These are phyloP conservation scores for Horisme vitalbata DNA, from an alignment of 2,888 invertebrate genomes.

Conservation along the genomic window DNA sequence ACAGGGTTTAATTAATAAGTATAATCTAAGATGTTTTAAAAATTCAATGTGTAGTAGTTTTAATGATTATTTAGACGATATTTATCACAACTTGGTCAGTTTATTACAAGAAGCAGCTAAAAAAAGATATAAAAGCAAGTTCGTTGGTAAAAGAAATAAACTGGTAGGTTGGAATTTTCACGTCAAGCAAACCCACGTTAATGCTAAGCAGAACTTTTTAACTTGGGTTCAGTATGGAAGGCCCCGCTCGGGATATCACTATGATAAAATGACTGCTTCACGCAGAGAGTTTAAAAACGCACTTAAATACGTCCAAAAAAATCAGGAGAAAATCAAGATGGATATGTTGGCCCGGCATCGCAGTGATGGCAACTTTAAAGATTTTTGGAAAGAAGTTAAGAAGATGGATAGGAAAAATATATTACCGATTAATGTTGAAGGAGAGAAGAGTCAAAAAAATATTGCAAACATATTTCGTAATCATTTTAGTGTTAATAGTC, in stretches of 20 bases:
- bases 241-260: constrained; percentile 13
- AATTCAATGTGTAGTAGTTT: neutral
- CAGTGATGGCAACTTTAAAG: constrained; percentile 6
- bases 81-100: constrained; percentile 3
- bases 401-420: constrained; percentile 1
- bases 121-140: neutral
- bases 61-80: constrained; percentile 1
- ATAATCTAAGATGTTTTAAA: constrained; percentile 2
- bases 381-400: constrained; percentile 21
- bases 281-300: constrained; percentile 19
- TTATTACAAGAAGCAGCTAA: neutral
- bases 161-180: constrained; percentile 20
- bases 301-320: constrained; percentile 10
- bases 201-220: constrained; percentile 12
- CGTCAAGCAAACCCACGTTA: constrained; percentile 1
- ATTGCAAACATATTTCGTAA: constrained; percentile 14
- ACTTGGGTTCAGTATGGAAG: constrained; percentile 11
- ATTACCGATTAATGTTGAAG: constrained; percentile 9
- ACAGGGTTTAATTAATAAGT: constrained; percentile 1
- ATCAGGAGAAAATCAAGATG: constrained; percentile 4
- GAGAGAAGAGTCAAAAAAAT: constrained; percentile 2
- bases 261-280: constrained; percentile 10
- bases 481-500: constrained; percentile 4
- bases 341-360: constrained; percentile 12
- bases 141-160: neutral